Evolutionary conservation across 1,140 invertebrate genomes (phyloP).

Genomic region (Dolichoris vasculosae): DNA sequence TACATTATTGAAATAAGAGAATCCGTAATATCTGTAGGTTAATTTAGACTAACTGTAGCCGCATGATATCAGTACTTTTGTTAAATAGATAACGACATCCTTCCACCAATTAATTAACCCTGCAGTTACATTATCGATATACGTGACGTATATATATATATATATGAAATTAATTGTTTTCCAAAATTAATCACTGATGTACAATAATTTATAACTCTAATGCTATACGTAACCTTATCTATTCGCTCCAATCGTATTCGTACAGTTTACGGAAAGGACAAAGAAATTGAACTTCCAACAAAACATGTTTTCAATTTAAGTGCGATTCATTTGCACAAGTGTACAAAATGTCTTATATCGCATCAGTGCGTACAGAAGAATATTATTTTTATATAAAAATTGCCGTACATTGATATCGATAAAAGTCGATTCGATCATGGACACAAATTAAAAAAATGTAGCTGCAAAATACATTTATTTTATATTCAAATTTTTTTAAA

Average conservation of each 20-base stretch:
- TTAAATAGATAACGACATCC: slow-evolving; percentile 38
- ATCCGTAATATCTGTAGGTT: slow-evolving; percentile 42
- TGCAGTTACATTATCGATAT: slow-evolving; percentile 8
- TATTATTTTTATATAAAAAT: not conserved
- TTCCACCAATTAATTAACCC: slow-evolving; percentile 40
- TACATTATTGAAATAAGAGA: slow-evolving; percentile 29
- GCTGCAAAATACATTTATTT: too few species aligned
- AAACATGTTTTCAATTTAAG: not conserved
- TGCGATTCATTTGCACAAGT: not conserved
- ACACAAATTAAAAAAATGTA: too few species aligned
- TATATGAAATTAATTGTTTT: slow-evolving; percentile 17
- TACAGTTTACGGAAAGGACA: not conserved
- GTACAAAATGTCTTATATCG: not conserved
- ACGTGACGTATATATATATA: too few species aligned
- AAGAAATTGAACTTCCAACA: not conserved
- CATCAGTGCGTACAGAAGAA: not conserved
- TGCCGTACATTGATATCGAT: not conserved
- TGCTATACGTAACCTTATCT: not conserved
- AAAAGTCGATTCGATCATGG: too few species aligned
- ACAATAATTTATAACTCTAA: slow-evolving; percentile 15
- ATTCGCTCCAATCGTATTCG: not conserved
- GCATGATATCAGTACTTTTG: slow-evolving; percentile 49
- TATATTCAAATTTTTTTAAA: not conserved
- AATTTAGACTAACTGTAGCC: slow-evolving; percentile 49
- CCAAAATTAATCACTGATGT: slow-evolving; percentile 22